phyloP scores from a whole-genome alignment of 2,797 vertebrate genomes.

The Betta splendens region DNA sequence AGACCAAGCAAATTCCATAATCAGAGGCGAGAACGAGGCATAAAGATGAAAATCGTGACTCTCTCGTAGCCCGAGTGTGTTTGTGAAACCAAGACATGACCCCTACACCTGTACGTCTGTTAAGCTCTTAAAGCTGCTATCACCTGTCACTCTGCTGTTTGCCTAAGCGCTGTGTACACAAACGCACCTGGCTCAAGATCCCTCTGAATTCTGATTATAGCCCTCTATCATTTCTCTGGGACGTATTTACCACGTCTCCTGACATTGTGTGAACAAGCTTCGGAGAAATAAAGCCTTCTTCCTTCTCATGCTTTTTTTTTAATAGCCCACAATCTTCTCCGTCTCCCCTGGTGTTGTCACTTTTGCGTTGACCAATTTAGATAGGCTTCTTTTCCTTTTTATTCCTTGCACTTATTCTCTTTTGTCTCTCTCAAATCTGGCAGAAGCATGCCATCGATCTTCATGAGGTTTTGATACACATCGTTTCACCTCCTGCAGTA shows the following conservation, averaged over 20 bases:
- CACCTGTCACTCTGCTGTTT: conserved; percentile 73
- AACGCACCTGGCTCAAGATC: conserved; percentile 71
- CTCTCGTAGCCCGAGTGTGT: conserved; percentile 32
- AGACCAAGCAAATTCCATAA: conserved; percentile 23
- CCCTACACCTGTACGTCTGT: conserved; percentile 57
- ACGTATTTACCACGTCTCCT: conserved; percentile 75
- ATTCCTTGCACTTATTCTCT: conserved; percentile 65
- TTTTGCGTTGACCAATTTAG: conserved; percentile 73
- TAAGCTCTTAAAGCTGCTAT: conserved; percentile 69
- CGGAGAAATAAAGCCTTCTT: conserved; percentile 56
- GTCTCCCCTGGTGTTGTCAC: conserved; percentile 53
- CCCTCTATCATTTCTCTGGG: conserved; percentile 71
- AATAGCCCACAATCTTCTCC: conserved; percentile 61
- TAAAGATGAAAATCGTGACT: conserved; percentile 45
- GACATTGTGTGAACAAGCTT: conserved; percentile 58
- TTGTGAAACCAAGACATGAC: conserved; percentile 67
- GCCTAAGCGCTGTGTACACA: conserved; percentile 71
- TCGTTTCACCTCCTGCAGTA: conserved; percentile 86
- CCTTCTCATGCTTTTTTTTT: conserved; percentile 54
- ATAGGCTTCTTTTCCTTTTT: conserved; percentile 61
- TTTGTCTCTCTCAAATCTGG: conserved; percentile 79
- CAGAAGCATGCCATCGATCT: conserved; percentile 88
- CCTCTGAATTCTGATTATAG: conserved; percentile 68
- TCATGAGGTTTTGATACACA: conserved; percentile 88
- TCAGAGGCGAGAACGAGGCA: conserved; percentile 7